Conservation (phyloP, 1,140 invertebrate species). For the Trichomalopsis sarcophagae region DNA sequence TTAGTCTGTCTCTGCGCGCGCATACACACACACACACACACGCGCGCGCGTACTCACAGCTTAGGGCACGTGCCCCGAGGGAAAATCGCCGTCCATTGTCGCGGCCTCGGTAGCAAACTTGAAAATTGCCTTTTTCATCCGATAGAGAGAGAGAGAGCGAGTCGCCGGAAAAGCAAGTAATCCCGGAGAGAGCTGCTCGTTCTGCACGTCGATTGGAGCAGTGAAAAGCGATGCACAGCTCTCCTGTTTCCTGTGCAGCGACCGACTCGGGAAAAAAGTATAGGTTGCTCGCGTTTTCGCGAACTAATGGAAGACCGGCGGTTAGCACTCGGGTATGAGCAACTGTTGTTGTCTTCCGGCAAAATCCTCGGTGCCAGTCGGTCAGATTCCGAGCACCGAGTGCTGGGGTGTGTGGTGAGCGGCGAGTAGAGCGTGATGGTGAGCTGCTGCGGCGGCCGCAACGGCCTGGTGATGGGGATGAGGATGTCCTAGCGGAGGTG, state of each 20-base stretch:
- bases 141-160: neutral
- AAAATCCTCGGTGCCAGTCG: neutral
- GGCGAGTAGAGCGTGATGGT: slow-evolving; percentile 44
- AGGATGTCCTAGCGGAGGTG: slow-evolving; percentile 50
- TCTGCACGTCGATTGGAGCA: neutral
- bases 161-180: neutral
- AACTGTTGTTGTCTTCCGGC: neutral
- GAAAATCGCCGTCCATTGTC: neutral
- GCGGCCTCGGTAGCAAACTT: neutral
- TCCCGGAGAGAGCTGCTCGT: no score
- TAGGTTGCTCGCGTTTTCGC: no score
- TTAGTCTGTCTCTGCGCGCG: neutral
- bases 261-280: no score
- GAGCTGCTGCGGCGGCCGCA: slow-evolving; percentile 42
- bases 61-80: neutral
- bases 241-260: no score
- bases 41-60: neutral
- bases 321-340: neutral
- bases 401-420: slow-evolving; percentile 56
- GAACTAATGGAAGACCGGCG: neutral
- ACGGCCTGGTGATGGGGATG: slow-evolving; percentile 51
- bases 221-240: no score
- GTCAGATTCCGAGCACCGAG: slow-evolving; percentile 61
- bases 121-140: neutral
- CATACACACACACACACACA: no score